These are phyloP conservation scores for Pelusios castaneus DNA, from an alignment of 2,113 vertebrate genomes.

Conservation along the genomic window DNA sequence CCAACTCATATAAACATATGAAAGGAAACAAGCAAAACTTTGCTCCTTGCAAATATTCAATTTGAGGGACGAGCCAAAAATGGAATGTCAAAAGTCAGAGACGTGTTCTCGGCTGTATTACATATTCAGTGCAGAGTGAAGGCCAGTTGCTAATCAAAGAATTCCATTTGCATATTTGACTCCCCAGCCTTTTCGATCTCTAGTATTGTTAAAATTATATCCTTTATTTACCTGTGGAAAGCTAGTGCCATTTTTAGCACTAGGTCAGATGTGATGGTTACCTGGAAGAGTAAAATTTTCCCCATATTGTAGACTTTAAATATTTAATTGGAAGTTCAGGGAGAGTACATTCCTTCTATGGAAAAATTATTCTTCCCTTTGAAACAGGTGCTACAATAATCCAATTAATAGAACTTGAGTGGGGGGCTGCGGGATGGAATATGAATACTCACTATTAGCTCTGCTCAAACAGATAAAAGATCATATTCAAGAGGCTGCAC, in stretches of 20 bases:
- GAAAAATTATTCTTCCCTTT: neutral
- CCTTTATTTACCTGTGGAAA: neutral
- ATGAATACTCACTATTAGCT: neutral
- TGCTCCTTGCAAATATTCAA: rapidly evolving
- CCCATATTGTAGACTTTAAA: neutral
- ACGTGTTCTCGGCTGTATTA: neutral
- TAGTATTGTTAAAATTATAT: neutral
- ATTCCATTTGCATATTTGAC: neutral
- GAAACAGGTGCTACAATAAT: neutral
- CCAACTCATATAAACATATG: rapidly evolving
- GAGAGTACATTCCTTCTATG: rapidly evolving
- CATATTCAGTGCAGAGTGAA: neutral
- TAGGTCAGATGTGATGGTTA: neutral
- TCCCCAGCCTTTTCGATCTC: neutral
- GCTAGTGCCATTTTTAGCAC: neutral
- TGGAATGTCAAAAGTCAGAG: neutral
- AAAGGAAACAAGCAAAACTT: neutral
- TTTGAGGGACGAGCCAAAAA: neutral
- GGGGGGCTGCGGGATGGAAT: neutral
- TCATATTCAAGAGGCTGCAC: neutral
- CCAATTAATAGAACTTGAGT: neutral
- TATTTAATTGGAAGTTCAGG: neutral
- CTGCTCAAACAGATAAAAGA: rapidly evolving
- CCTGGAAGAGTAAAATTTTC: neutral
- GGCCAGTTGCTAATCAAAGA: neutral